These are phyloP conservation scores for Scaptomyza reducta DNA, from an alignment of 2,888 invertebrate species.

Conservation along the genomic window DNA sequence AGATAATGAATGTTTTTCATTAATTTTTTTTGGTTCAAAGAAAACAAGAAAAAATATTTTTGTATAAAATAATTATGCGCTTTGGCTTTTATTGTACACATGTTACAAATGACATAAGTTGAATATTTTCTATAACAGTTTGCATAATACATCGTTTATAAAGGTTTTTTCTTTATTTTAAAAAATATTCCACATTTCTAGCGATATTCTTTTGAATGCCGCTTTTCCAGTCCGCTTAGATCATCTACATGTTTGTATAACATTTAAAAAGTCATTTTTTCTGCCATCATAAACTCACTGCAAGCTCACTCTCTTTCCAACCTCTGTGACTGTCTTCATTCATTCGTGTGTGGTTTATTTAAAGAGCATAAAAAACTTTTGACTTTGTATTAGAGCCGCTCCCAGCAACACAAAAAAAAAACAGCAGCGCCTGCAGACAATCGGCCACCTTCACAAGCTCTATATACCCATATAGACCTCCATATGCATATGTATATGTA, in stretches of 20 bases:
- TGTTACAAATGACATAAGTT: background rate
- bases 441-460: slow-evolving; percentile 31
- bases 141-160: background rate
- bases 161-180: background rate
- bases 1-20: too few relatives aligned
- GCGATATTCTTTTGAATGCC: background rate
- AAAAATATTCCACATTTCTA: background rate
- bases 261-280: slow-evolving; percentile 28
- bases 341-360: slow-evolving; percentile 59
- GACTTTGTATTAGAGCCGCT: slow-evolving; percentile 43
- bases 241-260: slow-evolving; percentile 7
- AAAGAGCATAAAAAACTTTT: slow-evolving; percentile 55
- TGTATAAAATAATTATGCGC: too few relatives aligned
- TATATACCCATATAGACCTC: slow-evolving; percentile 6
- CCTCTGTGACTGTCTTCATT: slow-evolving; percentile 19
- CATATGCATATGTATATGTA: slow-evolving; percentile 17
- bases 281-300: slow-evolving; percentile 11
- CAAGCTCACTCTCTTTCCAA: slow-evolving; percentile 28
- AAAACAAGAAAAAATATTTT: too few relatives aligned
- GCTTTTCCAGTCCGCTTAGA: background rate
- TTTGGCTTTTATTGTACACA: too few relatives aligned
- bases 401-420: slow-evolving; percentile 12
- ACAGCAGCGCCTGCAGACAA: slow-evolving; percentile 41
- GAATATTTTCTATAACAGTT: background rate
- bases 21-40: too few relatives aligned